Base-by-base conservation (phyloP, 2,113 vertebrate genomes). In the Herpetotheres cachinnans region DNA sequence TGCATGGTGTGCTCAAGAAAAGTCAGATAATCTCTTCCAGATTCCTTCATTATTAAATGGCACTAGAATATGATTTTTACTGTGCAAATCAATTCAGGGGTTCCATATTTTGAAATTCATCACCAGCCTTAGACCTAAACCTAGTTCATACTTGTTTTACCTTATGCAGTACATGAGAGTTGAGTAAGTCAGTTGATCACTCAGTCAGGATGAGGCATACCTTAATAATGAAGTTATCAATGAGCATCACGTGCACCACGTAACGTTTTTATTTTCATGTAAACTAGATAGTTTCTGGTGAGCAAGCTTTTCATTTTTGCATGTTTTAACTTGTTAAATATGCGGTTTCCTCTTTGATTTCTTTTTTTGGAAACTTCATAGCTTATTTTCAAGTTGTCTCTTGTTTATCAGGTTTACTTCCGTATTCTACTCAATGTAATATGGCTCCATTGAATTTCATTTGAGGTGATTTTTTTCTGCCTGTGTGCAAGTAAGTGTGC, bases 161-260 rank as follows among this genome's bases (percentile, higher is more conserved):
- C 56, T 90, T 55, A 56, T 79, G 70, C 55, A 49, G 10, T 77
- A 62, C 73, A 18, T 4, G 29, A 26, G 44, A 76, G n/a, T 85
- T 46, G 61, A 82, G 30, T 42, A 13, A 42, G 32, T 49, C 67
- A 24, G 52, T 22, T 74, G n/a, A 74, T 63, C 36, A 62, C 61
- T 40, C 40, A 38, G 67, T 44, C 34, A 63, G n/a, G 34, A 36
- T 27, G 52, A 34, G n/a, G 7, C 27, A 1, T 24, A 26, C 29
- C 70, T 71, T n/a, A 46, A 85, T 42, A 89, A 40, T 61, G 32
- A 77, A 69, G 21, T 32, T 61, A 42, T 16, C 58, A 16, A 0
- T 46, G 34, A 92, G 9, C 52, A 25, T 58, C 0, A 0, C 10
- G 3, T 47, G 32, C 26, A 17, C n/a, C 13, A 2, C 29, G 8